phyloP scores from a whole-genome alignment of 2,888 invertebrate species.

The Xestia rhomboidea region DNA sequence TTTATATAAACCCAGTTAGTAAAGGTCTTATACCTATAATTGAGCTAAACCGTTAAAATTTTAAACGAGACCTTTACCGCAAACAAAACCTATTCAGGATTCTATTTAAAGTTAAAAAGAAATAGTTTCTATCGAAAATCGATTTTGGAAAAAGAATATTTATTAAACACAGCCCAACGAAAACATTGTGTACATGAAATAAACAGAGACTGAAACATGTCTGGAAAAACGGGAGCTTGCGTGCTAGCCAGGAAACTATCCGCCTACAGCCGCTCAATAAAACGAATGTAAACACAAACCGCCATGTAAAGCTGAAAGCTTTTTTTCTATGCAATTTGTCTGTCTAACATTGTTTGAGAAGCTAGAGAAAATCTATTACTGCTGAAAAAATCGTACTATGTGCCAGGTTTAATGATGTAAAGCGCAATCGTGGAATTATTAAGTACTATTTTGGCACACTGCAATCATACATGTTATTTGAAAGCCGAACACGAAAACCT shows the following conservation, averaged over 20 bases:
- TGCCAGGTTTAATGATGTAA: not conserved
- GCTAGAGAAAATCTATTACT: conserved; percentile 8
- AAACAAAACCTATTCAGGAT: conserved; percentile 1
- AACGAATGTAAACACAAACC: conserved; percentile 59
- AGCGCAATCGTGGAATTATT: not conserved
- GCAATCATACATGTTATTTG: not conserved
- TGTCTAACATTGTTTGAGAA: conserved; percentile 34
- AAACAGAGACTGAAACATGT: conserved; percentile 63
- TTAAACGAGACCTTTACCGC: conserved; percentile 2
- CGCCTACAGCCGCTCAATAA: conserved; percentile 39
- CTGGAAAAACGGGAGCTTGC: conserved; percentile 63
- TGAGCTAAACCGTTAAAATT: not conserved
- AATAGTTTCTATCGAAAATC: conserved; percentile 37
- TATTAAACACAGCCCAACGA: conserved; percentile 38
- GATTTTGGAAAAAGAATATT: conserved; percentile 41
- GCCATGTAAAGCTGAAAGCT: conserved; percentile 51
- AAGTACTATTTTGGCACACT: not conserved
- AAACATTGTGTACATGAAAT: conserved; percentile 46
- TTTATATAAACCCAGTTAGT: not conserved
- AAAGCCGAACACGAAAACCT: not conserved
- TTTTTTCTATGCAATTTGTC: conserved; percentile 52
- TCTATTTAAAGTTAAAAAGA: conserved; percentile 7
- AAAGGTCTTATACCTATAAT: not conserved
- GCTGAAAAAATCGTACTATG: not conserved
- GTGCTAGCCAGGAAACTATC: conserved; percentile 52